Percentiles rank a stretch among this genome's conserved stretches.
These are phyloP conservation scores for Thymelicus acteon DNA, from an alignment of 2,888 invertebrate genomes.

Conservation along the genomic window DNA sequence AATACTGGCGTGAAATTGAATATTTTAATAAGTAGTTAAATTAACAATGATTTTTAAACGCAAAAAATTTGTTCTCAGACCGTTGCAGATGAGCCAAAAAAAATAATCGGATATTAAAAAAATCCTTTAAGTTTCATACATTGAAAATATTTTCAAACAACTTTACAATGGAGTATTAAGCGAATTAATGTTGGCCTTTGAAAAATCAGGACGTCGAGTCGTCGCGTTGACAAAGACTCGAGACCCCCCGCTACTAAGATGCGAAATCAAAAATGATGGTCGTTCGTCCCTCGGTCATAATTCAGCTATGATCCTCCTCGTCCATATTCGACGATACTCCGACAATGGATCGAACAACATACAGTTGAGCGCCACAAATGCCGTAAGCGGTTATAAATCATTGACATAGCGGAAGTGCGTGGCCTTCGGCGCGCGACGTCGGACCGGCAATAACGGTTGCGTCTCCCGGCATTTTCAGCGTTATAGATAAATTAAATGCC, in stretches of 20 bases:
- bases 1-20: too few species aligned
- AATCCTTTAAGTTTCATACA: background rate
- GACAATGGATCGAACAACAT: conserved; percentile 79
- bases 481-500: conserved; percentile 83
- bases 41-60: background rate
- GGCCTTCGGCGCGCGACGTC: conserved; percentile 56
- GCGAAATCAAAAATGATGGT: conserved; percentile 71
- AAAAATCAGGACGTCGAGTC: conserved; percentile 40
- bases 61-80: background rate
- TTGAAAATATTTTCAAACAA: conserved; percentile 38
- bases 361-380: conserved; percentile 75
- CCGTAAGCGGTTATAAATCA: conserved; percentile 79
- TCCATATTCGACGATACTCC: conserved; percentile 71
- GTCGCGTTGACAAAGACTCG: conserved; percentile 48
- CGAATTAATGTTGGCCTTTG: conserved; percentile 43
- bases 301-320: conserved; percentile 72
- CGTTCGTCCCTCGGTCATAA: conserved; percentile 68
- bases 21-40: too few species aligned
- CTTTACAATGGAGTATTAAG: conserved; percentile 37
- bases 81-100: conserved; percentile 1
- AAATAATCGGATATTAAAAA: conserved; percentile 8
- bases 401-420: conserved; percentile 82
- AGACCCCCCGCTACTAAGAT: conserved; percentile 63
- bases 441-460: conserved; percentile 75
- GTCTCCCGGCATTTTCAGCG: conserved; percentile 75